A percentile compares a stretch with the other conserved stretches of the same genome.
phyloP scores from a whole-genome alignment of 2,888 invertebrate genomes.

The Ischnus inquisitorius region DNA sequence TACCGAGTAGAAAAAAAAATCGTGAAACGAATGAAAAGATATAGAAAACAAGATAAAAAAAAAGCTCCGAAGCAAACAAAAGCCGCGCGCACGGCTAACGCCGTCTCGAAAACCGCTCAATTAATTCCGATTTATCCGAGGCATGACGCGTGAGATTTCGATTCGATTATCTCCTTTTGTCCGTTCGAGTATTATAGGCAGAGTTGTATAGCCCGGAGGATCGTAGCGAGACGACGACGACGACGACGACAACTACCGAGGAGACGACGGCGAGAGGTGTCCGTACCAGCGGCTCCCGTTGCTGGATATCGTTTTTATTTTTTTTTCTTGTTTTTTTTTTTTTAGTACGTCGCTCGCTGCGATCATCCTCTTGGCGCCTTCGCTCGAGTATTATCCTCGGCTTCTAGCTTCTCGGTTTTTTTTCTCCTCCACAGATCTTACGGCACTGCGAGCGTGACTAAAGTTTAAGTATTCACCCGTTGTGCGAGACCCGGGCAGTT shows the following conservation, averaged over 20 bases:
- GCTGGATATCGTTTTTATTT: conserved; percentile 25
- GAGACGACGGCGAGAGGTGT: conserved; percentile 34
- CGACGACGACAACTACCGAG: conserved; percentile 45
- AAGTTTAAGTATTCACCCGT: conserved; percentile 48
- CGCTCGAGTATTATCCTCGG: conserved; percentile 52
- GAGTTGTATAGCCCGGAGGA: conserved; percentile 20
- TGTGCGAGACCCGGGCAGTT: conserved; percentile 5
- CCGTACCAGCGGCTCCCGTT: conserved; percentile 35
- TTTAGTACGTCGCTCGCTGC: conserved; percentile 6
- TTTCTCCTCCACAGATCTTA: conserved; percentile 16
- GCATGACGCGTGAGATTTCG: conserved; percentile 81
- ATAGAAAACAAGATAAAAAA: conserved; percentile 54
- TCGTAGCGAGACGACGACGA: conserved; percentile 50
- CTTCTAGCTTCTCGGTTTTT: not conserved
- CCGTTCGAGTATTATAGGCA: conserved; percentile 61
- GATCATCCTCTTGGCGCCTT: conserved; percentile 62
- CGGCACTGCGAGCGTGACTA: conserved; percentile 53
- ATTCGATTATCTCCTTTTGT: conserved; percentile 75
- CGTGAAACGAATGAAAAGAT: conserved; percentile 56
- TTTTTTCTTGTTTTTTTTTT: conserved; percentile 27
- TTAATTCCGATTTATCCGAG: conserved; percentile 84
- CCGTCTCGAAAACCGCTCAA: conserved; percentile 82
- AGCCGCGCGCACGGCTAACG: conserved; percentile 56
- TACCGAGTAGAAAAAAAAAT: conserved; percentile 51
- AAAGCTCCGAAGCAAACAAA: conserved; percentile 68